Conservation (phyloP, 2,888 invertebrate genomes). For the Plagodis dolabraria region DNA sequence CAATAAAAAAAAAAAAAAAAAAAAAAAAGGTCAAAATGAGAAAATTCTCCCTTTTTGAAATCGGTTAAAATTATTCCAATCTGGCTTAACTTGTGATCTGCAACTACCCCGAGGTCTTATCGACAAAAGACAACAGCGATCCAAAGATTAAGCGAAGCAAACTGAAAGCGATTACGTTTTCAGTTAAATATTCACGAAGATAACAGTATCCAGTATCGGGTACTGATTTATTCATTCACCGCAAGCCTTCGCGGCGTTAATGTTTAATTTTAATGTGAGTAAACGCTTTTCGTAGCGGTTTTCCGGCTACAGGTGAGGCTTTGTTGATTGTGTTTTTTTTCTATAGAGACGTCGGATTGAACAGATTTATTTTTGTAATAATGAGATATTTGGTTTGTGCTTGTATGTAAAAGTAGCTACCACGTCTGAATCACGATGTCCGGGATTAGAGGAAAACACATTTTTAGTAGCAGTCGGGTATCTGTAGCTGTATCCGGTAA, state of each 20-base stretch:
- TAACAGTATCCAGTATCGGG: conserved; percentile 19
- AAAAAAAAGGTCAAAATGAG: no score
- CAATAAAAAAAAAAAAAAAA: no score
- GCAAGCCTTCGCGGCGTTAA: conserved; percentile 24
- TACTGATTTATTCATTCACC: conserved; percentile 29
- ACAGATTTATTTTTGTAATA: no score
- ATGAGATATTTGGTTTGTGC: no score
- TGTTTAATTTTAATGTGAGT: conserved; percentile 28
- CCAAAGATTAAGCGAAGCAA: conserved; percentile 5
- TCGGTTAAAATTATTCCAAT: no score
- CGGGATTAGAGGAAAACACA: no score
- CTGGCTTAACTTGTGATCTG: no score
- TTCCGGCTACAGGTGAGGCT: neutral
- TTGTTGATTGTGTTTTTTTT: neutral
- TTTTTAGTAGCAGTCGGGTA: no score
- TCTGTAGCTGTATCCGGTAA: no score
- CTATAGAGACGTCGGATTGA: neutral
- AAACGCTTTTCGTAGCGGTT: conserved; percentile 13
- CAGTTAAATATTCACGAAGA: conserved; percentile 23
- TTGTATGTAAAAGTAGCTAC: no score
- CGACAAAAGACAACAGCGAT: neutral
- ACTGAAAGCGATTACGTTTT: conserved; percentile 18
- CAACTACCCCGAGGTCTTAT: neutral
- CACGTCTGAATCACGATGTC: no score
- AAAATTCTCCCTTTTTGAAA: no score